Evolutionary conservation across 2,797 vertebrate species (phyloP), one percentile per base, ranked within the genome.

Genomic region (Aythya fuligula): DNA sequence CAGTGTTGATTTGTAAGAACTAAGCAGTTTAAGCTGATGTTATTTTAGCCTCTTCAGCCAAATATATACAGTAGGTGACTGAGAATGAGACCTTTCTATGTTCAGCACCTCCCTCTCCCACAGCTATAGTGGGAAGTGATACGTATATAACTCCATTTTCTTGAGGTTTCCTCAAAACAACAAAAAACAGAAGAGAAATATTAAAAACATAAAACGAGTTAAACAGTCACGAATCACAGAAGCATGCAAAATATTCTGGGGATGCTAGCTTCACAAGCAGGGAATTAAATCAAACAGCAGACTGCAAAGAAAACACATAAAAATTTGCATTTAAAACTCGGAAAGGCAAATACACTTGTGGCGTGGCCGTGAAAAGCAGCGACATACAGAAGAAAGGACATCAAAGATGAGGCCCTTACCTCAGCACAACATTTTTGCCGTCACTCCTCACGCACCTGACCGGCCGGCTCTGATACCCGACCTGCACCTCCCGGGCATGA

Each of bases 401-500:
- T 12, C 20, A 80, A 74, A 17, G 0, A 41, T 61, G 76, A 34
- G 79, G 64, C 9, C 58, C 98, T 98, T 98, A 99, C 99, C 99
- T 99, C 77, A 99, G 94, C 87, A 98, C 95, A 0, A 97, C 97
- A 9, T 97, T 98, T 88, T 97, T 98, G 30, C 99, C 99, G 22
- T 99, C 99, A 11, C 97, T 99, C 75, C 98, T 96, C 13, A 98
- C 98, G 77, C 99, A 99, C 90, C 98, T 98, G 65, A 99, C 98
- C 89, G 99, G 98, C 81, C 99, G 97, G 4, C 98, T 99, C 94
- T 99, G 99, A 97, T 98, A 99, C 13, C 99, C 99, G 8, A 99
- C 98, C 95, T 99, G 98, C 76, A 98, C 64, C 61, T 98, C 97
- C 98, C 97, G 97, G 1, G 97, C 95, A 36, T 2, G 96, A 3